Conservation (phyloP, 1,140 invertebrate genomes). For the Drosophila prosaltans region DNA sequence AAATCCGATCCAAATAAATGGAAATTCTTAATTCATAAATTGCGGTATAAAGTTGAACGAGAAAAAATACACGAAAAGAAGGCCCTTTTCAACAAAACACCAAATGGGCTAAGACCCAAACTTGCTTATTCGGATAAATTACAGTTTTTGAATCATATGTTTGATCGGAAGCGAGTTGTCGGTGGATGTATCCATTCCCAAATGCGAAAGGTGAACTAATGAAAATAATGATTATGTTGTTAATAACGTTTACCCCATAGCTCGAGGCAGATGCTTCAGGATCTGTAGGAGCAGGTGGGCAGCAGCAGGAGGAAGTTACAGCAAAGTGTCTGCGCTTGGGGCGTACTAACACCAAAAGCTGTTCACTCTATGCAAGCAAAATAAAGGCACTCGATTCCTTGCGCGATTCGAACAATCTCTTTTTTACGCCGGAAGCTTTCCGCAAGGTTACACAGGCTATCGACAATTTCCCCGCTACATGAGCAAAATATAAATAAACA, state of each 20-base stretch:
- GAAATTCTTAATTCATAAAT: conserved; percentile 44
- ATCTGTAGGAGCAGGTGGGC: neutral
- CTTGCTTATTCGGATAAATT: conserved; percentile 39
- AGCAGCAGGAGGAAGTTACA: neutral
- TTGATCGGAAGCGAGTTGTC: conserved; percentile 19
- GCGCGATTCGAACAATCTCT: conserved; percentile 25
- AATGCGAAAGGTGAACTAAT: neutral
- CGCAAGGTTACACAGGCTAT: conserved; percentile 20
- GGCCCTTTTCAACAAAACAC: conserved; percentile 17
- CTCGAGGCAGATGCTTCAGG: neutral
- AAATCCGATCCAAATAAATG: conserved; percentile 38
- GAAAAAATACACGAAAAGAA: conserved; percentile 28
- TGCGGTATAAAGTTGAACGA: conserved; percentile 54
- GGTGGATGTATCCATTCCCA: no score
- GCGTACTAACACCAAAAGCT: conserved; percentile 1
- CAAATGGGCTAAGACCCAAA: neutral
- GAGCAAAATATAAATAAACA: neutral
- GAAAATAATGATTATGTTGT: neutral
- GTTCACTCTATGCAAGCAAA: conserved; percentile 19
- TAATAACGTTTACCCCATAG: neutral
- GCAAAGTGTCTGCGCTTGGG: conserved; percentile 24
- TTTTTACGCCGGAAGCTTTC: conserved; percentile 43
- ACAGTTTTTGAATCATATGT: conserved; percentile 51
- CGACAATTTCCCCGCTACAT: neutral
- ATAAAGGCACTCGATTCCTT: conserved; percentile 37